Evolutionary conservation across 1,140 invertebrate species (phyloP), one percentile per base, ranked within the genome.

Genomic region (Drusus annulatus): DNA sequence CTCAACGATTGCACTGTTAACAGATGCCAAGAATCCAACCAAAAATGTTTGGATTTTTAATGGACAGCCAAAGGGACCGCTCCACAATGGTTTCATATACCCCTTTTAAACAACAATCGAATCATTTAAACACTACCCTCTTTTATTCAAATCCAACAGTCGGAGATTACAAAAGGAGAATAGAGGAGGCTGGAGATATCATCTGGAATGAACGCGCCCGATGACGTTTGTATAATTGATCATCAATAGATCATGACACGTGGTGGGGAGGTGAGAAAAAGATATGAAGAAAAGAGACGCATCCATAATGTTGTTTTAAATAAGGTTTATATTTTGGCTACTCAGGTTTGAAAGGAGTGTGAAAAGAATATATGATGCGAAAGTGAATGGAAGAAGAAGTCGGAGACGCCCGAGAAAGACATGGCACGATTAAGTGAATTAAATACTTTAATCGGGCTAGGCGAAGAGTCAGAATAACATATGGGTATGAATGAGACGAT

Each of bases 71-170:
- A 74, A 74, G 71, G 36, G 25, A n/a, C 71, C 71, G 71, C 71
- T 10, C 71, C 5, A 74, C 71, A 74, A 74, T 28, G 71, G 52
- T 25, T 28, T 28, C 71, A 25, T 56, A 56, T 74, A 74, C 71
- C 71, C 71, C 71, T 58, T 74, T 74, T 74, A 58, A 58, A 74
- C 52, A 56, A 74, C 71, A 74, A 74, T 74, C 71, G 51, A 74
- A 74, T 74, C 71, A 74, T 74, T 74, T 74, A 74, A 74, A 74
- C 71, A 74, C 71, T 58, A 73, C 69, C 69, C 69, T 54, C 71
- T 31, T 69, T 74, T 74, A 74, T 74, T 74, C 71, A 31, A 31
- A 56, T 25, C 52, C 71, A 56, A 56, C 68, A n/a, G 71, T 28
- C 71, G 71, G 71, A 54, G 54, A 17, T 58, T 16, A 74, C 52